These are phyloP conservation scores for Notarius lentiginosus DNA, from an alignment of 2,113 vertebrate species.

Conservation along the genomic window DNA sequence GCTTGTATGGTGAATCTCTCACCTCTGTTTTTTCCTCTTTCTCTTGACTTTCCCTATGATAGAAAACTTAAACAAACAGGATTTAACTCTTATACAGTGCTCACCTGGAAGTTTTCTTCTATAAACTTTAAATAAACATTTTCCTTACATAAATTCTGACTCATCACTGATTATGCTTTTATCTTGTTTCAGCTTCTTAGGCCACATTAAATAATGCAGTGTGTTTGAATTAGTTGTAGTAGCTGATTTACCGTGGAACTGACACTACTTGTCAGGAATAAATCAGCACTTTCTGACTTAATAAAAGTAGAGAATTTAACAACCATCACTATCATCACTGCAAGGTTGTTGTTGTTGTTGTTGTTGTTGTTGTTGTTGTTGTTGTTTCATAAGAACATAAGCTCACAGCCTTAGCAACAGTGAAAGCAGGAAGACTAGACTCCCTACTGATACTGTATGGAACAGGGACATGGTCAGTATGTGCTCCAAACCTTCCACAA, in stretches of 20 bases:
- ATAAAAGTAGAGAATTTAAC: too few species aligned
- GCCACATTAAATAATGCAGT: not conserved
- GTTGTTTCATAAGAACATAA: not conserved
- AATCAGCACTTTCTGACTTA: too few species aligned
- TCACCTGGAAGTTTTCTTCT: not conserved
- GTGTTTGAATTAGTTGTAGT: not conserved
- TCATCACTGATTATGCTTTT: not conserved
- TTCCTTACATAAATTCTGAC: not conserved
- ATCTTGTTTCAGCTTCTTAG: not conserved
- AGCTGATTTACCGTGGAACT: not conserved
- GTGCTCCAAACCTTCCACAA: constrained; percentile 36
- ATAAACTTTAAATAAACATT: not conserved
- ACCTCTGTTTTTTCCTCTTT: not conserved
- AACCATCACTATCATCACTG: too few species aligned
- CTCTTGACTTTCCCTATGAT: not conserved
- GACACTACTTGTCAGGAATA: too few species aligned
- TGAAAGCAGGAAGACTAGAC: not conserved
- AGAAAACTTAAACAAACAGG: not conserved
- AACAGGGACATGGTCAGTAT: constrained; percentile 14
- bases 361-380: too few species aligned
- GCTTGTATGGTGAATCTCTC: not conserved
- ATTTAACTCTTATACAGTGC: not conserved
- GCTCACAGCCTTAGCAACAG: not conserved
- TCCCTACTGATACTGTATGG: constrained; percentile 15
- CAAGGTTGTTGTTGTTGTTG: too few species aligned